Evolutionary conservation across 2,888 invertebrate genomes (phyloP), one percentile per base, ranked within the genome.

Genomic region (Apotomis capreana): DNA sequence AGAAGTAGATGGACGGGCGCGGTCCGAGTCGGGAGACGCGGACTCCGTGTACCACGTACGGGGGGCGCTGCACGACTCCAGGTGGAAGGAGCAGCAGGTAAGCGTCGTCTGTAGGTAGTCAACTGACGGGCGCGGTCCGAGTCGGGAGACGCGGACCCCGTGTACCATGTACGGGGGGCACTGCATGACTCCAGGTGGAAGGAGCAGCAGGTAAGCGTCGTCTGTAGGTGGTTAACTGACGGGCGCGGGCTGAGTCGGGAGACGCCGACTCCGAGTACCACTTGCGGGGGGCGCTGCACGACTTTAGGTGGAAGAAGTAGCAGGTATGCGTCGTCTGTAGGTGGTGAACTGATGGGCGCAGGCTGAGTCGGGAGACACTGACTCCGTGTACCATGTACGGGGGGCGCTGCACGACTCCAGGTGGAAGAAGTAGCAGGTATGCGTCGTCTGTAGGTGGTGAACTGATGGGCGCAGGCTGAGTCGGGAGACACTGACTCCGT

Each of bases 21-120:
- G 97, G 68, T 97, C 97, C 40, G 97, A 97, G 89, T 97, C 97
- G 0, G 96, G 95, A 0, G 96, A 96, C 82, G 95, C 95, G n/a
- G 96, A 96, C 82, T 96, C 96, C 72, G 96, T 96, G 76, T 96
- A 95, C 80, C 95, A 94, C 84, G 94, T 93, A 60, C 80, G 91
- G 76, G 89, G 94, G 61, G 92, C 94, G 78, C 80, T 94, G 81
- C 89, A 92, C 81, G 92, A 93, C 78, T 77, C 80, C 1, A 79
- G 92, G 73, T 88, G 88, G 87, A 80, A 90, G 72, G 91, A 90
- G 1, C 89, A 92, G 63, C 89, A 90, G 89, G 92, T 91, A 77
- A 4, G 46, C 9, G 46, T 3, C 9, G 10, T 46, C 0, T 6
- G 9, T 10, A 8, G 5, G 0, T 1, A 2, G 5, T 6, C 8